phyloP scores from a whole-genome alignment of 2,113 vertebrate species.

The Harpagus bidentatus region DNA sequence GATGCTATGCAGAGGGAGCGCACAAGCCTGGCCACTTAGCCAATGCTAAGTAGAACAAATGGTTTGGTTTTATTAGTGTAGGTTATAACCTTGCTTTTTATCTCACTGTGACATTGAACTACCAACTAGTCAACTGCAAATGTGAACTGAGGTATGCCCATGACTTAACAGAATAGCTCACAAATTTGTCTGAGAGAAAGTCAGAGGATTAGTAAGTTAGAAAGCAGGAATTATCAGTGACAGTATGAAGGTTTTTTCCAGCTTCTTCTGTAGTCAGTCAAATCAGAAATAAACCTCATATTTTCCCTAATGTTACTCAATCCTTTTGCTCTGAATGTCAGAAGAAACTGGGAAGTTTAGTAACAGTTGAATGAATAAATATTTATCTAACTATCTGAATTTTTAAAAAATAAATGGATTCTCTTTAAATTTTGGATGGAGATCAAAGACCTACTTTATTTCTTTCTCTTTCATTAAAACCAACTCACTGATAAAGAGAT shows the following conservation, averaged over 20 bases:
- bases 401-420: not conserved
- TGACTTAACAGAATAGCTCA: not conserved
- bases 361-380: not conserved
- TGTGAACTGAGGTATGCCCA: rapidly evolving
- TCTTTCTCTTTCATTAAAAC: not conserved
- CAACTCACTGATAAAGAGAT: not conserved
- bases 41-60: not conserved
- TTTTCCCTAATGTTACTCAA: not conserved
- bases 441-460: not conserved
- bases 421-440: not conserved
- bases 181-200: not conserved
- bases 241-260: not conserved
- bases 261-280: not conserved
- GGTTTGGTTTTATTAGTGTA: not conserved
- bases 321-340: not conserved
- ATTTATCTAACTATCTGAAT: not conserved
- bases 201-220: not conserved
- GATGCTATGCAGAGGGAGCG: not conserved
- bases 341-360: not conserved
- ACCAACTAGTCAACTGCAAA: not conserved
- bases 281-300: not conserved
- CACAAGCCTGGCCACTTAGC: not conserved
- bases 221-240: not conserved
- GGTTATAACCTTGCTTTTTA: not conserved
- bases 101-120: not conserved